Evolutionary conservation across 2,113 vertebrate genomes (phyloP).

Genomic region (Cyphomyrus discorhynchus): DNA sequence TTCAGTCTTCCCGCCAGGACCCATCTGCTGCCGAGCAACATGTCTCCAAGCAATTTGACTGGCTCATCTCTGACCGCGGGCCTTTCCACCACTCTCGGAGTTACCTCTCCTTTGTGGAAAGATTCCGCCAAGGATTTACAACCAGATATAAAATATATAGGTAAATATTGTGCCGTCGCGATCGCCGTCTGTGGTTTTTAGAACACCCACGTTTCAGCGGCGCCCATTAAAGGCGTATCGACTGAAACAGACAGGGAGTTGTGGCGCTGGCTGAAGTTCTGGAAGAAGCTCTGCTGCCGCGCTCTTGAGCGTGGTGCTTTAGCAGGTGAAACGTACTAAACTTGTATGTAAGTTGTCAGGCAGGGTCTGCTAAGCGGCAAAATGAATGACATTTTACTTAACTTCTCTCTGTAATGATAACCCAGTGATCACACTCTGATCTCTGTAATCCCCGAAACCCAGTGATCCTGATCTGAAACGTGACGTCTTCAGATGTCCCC

Average conservation of each 20-base stretch:
- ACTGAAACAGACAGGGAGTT: too few relatives aligned
- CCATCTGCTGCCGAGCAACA: constrained; percentile 90
- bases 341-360: neutral
- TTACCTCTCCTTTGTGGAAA: constrained; percentile 99
- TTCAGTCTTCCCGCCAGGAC: constrained; percentile 94
- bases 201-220: neutral
- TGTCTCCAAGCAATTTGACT: constrained; percentile 99
- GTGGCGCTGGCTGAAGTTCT: neutral
- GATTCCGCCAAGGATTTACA: constrained; percentile 99
- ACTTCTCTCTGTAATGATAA: neutral
- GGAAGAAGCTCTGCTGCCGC: neutral
- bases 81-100: constrained; percentile 98
- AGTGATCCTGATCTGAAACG: neutral
- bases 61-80: constrained; percentile 99
- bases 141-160: constrained; percentile 99
- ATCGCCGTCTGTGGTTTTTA: neutral
- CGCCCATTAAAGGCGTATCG: neutral
- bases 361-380: neutral
- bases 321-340: neutral
- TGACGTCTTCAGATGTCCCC: neutral
- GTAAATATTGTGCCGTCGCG: constrained; percentile 53
- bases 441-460: neutral
- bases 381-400: neutral
- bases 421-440: neutral
- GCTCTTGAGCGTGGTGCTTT: neutral